Evolutionary conservation across 2,888 invertebrate species (phyloP).

Genomic region (Eumerus sabulonum): DNA sequence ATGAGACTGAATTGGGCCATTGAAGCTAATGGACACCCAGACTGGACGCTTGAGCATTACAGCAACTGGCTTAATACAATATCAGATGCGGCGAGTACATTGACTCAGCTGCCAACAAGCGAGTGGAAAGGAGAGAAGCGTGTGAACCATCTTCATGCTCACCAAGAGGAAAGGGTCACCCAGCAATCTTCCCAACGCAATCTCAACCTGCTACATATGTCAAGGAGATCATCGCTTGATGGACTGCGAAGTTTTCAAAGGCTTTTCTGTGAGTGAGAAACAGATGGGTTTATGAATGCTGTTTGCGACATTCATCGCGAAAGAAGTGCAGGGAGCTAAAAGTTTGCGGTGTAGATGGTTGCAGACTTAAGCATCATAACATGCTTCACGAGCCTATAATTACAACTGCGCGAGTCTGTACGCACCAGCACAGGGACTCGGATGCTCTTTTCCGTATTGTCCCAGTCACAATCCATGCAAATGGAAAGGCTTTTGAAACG

Average conservation of each 20-base stretch:
- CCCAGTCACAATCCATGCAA: conserved; percentile 36
- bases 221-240: conserved; percentile 5
- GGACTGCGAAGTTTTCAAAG: background rate
- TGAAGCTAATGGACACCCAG: background rate
- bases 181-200: background rate
- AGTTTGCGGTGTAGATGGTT: conserved; percentile 19
- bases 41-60: background rate
- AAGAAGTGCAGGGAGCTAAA: conserved; percentile 15
- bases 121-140: background rate
- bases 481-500: conserved; percentile 1
- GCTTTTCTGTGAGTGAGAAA: background rate
- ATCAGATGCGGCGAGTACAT: conserved; percentile 6
- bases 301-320: conserved; percentile 9
- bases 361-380: conserved; percentile 31
- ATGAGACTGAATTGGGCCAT: conserved; percentile 5
- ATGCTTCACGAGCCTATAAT: conserved; percentile 20
- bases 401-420: background rate
- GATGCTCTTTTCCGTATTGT: conserved; percentile 37
- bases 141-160: background rate
- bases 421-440: conserved; percentile 5
- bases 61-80: background rate
- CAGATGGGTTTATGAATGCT: background rate
- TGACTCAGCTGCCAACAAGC: background rate
- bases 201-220: background rate
- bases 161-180: background rate